These are phyloP conservation scores for Limnephilus lunatus DNA, from an alignment of 2,888 invertebrate species.

Conservation along the genomic window DNA sequence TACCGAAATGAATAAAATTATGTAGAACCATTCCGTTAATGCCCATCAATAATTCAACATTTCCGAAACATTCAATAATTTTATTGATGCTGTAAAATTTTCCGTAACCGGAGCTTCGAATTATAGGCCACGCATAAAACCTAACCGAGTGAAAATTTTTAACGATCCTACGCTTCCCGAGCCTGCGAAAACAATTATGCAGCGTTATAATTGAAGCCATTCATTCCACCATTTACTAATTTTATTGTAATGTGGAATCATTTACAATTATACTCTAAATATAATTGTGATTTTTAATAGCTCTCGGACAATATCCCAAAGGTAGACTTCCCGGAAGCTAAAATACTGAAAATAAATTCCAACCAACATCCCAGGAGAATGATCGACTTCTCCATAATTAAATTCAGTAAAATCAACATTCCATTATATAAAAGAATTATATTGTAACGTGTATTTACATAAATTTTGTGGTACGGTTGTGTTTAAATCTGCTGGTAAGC, in stretches of 20 bases:
- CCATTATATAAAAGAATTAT: not conserved
- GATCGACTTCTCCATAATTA: not conserved
- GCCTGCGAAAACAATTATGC: not conserved
- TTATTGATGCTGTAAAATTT: not conserved
- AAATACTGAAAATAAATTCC: not conserved
- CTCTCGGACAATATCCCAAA: not conserved
- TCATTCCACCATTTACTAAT: not conserved
- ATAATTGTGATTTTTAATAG: not conserved
- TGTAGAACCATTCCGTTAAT: not conserved
- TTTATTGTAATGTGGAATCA: slow-evolving; percentile 2
- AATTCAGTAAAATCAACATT: not conserved
- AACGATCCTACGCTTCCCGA: not conserved
- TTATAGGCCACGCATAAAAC: not conserved
- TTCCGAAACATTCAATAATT: slow-evolving; percentile 2
- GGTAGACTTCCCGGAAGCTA: not conserved
- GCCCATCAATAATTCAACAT: not conserved
- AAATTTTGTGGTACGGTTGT: too few species aligned
- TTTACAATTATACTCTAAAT: not conserved
- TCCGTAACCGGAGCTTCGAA: not conserved
- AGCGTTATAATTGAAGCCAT: not conserved
- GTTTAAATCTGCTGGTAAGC: too few species aligned
- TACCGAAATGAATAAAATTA: not conserved
- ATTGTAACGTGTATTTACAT: too few species aligned
- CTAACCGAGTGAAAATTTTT: not conserved
- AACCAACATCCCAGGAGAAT: not conserved